Percentiles rank a stretch among this genome's conserved stretches.
phyloP scores from a whole-genome alignment of 2,797 vertebrate genomes.

The Lacerta agilis region DNA sequence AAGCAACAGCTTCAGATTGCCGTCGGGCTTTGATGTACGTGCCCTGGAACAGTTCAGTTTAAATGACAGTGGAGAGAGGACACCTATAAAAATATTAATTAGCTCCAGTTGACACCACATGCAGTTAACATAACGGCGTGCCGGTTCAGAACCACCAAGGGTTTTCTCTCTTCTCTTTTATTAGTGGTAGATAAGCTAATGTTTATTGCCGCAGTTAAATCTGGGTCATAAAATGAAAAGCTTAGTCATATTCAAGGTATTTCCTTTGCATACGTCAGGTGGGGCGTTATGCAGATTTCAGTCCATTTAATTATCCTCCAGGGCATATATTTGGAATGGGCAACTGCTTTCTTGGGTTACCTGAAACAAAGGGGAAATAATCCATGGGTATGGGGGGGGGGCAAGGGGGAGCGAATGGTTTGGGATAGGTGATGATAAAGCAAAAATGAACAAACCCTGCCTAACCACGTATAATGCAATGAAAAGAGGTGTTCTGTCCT shows the following conservation, averaged over 20 bases:
- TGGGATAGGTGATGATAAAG: too few relatives aligned
- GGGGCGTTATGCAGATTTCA: neutral
- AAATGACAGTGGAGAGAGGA: conserved; percentile 77
- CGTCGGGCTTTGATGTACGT: conserved; percentile 77
- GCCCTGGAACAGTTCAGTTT: conserved; percentile 75
- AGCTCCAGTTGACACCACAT: conserved; percentile 82
- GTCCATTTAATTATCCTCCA: conserved; percentile 43
- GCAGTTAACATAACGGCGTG: conserved; percentile 69
- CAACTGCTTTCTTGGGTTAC: neutral
- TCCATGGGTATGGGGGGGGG: neutral
- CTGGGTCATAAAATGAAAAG: conserved; percentile 71
- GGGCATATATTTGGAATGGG: conserved; percentile 22
- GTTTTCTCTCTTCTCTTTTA: conserved; percentile 40
- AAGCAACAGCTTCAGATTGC: conserved; percentile 66
- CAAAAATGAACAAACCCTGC: neutral
- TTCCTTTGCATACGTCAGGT: conserved; percentile 5
- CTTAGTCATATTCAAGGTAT: conserved; percentile 56
- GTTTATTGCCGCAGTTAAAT: conserved; percentile 80
- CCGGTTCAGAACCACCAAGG: conserved; percentile 73
- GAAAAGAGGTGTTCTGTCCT: neutral
- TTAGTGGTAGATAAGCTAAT: conserved; percentile 81
- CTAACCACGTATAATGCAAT: neutral
- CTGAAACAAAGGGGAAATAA: neutral
- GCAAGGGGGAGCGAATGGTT: too few relatives aligned
- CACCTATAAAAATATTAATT: conserved; percentile 86